phyloP scores from a whole-genome alignment of 2,888 invertebrate genomes.

The Drosophila mayaguana region DNA sequence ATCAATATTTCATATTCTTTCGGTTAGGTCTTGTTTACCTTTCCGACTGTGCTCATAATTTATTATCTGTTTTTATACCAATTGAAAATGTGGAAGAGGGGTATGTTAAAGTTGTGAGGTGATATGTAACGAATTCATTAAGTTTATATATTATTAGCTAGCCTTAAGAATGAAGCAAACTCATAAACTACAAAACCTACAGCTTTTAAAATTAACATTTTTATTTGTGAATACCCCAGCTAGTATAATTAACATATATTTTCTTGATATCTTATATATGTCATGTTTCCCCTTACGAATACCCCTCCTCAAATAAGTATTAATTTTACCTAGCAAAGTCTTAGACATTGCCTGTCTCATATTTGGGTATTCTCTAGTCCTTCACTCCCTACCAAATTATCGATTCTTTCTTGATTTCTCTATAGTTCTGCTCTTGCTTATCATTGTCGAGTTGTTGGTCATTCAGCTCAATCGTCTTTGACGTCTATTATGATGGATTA shows the following conservation, averaged over 20 bases:
- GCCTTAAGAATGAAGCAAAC: neutral
- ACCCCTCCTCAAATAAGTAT: neutral
- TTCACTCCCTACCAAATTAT: neutral
- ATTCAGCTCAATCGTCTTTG: constrained; percentile 61
- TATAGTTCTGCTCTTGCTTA: constrained; percentile 16
- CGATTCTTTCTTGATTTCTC: neutral
- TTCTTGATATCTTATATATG: neutral
- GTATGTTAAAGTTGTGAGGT: neutral
- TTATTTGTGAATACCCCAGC: neutral
- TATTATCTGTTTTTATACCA: constrained; percentile 35
- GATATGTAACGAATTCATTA: neutral
- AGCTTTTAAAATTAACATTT: neutral
- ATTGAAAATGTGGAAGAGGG: neutral
- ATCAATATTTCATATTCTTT: constrained; percentile 62
- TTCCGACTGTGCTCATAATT: constrained; percentile 30
- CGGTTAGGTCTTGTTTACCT: constrained; percentile 49
- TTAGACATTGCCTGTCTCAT: neutral
- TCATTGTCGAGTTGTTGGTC: constrained; percentile 30
- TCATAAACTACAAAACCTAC: neutral
- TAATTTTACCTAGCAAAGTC: neutral
- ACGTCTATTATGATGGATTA: constrained; percentile 85
- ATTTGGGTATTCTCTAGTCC: neutral
- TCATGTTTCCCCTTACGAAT: neutral
- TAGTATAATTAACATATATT: neutral
- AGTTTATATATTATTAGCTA: neutral